A percentile compares a stretch with the other conserved stretches of the same genome.
Conservation (phyloP, 2,888 invertebrate species). For the Crepidodera aurea region DNA sequence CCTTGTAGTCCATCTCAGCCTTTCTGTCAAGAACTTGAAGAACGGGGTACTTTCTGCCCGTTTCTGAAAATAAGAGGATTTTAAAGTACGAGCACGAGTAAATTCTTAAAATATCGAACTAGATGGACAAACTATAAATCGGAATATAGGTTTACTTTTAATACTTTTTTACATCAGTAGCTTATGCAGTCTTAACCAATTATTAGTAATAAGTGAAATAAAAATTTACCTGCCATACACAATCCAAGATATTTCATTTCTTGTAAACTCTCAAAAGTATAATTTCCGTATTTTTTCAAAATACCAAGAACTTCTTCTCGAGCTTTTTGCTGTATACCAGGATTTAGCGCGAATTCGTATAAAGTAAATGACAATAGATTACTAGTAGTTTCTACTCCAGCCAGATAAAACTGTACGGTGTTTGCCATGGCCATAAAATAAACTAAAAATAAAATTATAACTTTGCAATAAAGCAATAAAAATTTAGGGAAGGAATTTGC, state of each 20-base stretch:
- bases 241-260: slow-evolving; percentile 64
- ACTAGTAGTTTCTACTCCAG: slow-evolving; percentile 70
- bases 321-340: slow-evolving; percentile 64
- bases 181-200: too few species aligned
- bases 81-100: not conserved
- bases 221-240: slow-evolving; percentile 33
- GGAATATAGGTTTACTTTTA: too few species aligned
- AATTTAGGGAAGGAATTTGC: too few species aligned
- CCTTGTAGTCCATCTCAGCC: slow-evolving; percentile 42
- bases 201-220: too few species aligned
- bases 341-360: slow-evolving; percentile 65
- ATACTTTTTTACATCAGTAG: too few species aligned
- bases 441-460: slow-evolving; percentile 29
- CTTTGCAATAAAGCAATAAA: too few species aligned
- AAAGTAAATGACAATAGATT: slow-evolving; percentile 66
- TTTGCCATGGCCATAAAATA: slow-evolving; percentile 35
- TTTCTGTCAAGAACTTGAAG: slow-evolving; percentile 41
- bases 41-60: slow-evolving; percentile 54
- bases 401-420: slow-evolving; percentile 63
- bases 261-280: slow-evolving; percentile 64
- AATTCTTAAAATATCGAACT: too few species aligned
- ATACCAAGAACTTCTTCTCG: slow-evolving; percentile 62
- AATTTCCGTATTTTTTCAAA: slow-evolving; percentile 53
- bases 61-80: slow-evolving; percentile 47
- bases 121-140: too few species aligned